Base-by-base conservation (phyloP, 1,140 invertebrate genomes). In the Cyclargus thomasi region DNA sequence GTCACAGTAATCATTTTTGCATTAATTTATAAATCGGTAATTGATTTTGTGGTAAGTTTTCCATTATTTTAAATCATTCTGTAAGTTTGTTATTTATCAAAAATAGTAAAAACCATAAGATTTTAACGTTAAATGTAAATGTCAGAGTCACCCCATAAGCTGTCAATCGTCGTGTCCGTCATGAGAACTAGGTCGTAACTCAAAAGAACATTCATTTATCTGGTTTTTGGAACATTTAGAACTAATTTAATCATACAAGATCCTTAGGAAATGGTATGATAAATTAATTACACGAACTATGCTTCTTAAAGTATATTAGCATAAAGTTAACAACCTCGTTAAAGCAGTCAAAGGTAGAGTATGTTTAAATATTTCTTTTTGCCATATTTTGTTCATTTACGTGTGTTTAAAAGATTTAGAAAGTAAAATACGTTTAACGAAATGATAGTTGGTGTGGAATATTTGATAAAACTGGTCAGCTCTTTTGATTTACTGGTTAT, bases 111-210 rank as follows among this genome's bases (percentile, higher is more conserved):
- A 47, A 47, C 14, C 39, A 2, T 47, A 47, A 16, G 39, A 16
- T 47, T 47, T 47, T 47, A 20, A 21, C 17, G 29, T 59, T 35
- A 62, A 67, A 70, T 68, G 39, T 62, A 70, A 23, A 67, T 70
- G 74, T 75, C 74, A 75, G 57, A 69, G 66, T 73, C 73, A 74
- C 63, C 66, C 71, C 53, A 70, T 71, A 63, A 74, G 63, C 69
- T 70, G 70, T 74, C 72, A 74, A 74, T 62, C 20, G 64, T 77
- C 71, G 70, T 73, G 77, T 75, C 78, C 74, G 79, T 87, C 81
- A 87, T 83, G 79, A 74, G 78, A 88, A 88, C 75, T 88, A 81
- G 85, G 85, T 88, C 85, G 83, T 81, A 80, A 76, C 71, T 88
- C 82, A 82, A 82, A 79, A 76, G 73, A 85, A 77, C 70, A 74